Evolutionary conservation across 2,888 invertebrate species (phyloP), one percentile per base, ranked within the genome.

Genomic region (Drosophila niveifrons): DNA sequence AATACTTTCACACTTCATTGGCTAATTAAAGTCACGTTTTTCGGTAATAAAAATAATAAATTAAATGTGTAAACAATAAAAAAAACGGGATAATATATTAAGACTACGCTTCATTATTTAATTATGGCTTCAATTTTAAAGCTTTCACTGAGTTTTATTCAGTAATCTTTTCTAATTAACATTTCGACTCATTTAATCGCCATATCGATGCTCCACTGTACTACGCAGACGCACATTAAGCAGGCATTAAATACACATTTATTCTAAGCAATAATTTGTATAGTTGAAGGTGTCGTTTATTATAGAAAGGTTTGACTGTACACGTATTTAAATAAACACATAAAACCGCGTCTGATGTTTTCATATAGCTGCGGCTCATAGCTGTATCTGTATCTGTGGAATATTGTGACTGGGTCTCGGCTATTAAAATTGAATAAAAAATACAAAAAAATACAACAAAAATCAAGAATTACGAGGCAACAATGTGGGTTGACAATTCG

Each of bases 371-470:
- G 1, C 6, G 23, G 11, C 36, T 36, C 4, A 11, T n/a, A n/a
- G 3, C 13, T 41, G 44, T 44, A 57, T 36, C 36, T 36, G 46
- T 34, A 47, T 34, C 47, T 47, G 46, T 28, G 7, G 57, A 31
- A 43, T n/a, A 31, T 28, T 58, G 56, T 46, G 47, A 28, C 44
- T 46, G 15, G n/a, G 53, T 15, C 11, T 15, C 36, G 39, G 57
- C 57, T 57, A 57, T 57, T 57, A 57, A 57, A 57, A 57, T 48
- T 41, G 31, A 41, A 61, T 48, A 43, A 56, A 52, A 31, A 31
- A n/a, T n/a, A n/a, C n/a, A n/a, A 23, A 23, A 23, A 23, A 23
- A 23, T 23, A 23, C 23, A 23, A 23, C 23, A 23, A 23, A 23
- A 36, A 59, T 47, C n/a, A 55, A 53, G 47, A 44, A 34, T 56